Conservation (phyloP, 2,888 invertebrate genomes). For the Aporophyla lueneburgensis region DNA sequence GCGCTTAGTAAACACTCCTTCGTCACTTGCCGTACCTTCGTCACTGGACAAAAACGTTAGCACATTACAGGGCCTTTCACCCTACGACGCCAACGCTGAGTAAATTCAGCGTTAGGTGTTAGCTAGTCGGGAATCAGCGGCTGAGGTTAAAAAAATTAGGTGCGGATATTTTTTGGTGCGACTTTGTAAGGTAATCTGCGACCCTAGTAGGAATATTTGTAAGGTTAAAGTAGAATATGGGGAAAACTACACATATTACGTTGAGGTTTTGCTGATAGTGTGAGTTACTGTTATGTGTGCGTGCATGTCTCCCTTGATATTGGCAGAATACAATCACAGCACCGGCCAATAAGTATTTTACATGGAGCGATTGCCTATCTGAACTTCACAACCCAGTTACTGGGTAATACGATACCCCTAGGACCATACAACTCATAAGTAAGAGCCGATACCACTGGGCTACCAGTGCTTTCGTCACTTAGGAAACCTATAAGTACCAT, state of each 20-base stretch:
- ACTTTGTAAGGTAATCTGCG: background rate
- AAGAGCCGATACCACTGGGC: no score
- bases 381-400: no score
- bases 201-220: background rate
- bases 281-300: background rate
- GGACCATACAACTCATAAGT: no score
- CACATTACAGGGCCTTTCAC: constrained; percentile 47
- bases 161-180: background rate
- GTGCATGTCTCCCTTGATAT: background rate
- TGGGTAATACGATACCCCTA: no score
- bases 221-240: background rate
- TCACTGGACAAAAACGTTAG: constrained; percentile 62
- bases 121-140: constrained; percentile 11
- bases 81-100: background rate
- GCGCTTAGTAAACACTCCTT: constrained; percentile 57
- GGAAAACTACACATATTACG: background rate
- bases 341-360: background rate
- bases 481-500: background rate
- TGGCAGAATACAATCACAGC: no score
- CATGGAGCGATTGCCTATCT: no score
- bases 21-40: constrained; percentile 61
- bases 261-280: background rate
- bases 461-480: no score
- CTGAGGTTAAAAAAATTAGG: background rate
- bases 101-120: constrained; percentile 29